Base-by-base conservation (phyloP, 2,797 vertebrate species). In the Clarias pachynema region DNA sequence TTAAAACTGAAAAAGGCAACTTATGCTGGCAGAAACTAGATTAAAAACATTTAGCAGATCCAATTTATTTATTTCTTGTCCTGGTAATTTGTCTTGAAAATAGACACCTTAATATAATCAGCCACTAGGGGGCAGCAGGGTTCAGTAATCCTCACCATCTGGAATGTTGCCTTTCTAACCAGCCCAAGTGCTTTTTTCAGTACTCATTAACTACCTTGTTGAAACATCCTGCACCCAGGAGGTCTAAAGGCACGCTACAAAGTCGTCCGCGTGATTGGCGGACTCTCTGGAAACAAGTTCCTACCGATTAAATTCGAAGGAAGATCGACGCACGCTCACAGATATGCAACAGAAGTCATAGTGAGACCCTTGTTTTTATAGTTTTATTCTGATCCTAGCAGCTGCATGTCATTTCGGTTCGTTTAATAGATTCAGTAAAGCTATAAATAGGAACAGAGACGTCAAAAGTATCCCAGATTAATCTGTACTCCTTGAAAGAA, bases 71-170 rank as follows among this genome's bases (percentile, higher is more conserved):
- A 20, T 49, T 74, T 62, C 62, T 62, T 63, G 34, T 79, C 77
- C 75, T 60, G 31, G 75, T 24, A 37, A 37, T 37, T 60, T 34
- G 56, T 77, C 18, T 78, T 44, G 1, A 8, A 62, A 62, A 79
- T 34, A 34, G 12, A 22, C 57, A 24, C 20, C 3, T 18, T 34
- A 57, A 34, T 75, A 56, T 26, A 82, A 31, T 31, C 73, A 16
- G 63, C 85, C 87, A 60, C 37, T 81, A 85, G 87, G 63, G 80
- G 85, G 85, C 77, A 63, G 60, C 59, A 75, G 49, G 20, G 60
- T 26, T 49, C 59, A 83, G 56, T 75, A 82, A 65, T 37, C 20
- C 31, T 63, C 7, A 63, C 24, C 40, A 73, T 65, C 78, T n/a
- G 57, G 31, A 34, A 37, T 12, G 29, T 2, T 78, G 75, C 56